Conservation (phyloP, 2,797 vertebrate genomes). For the Premnoplex brunnescens region DNA sequence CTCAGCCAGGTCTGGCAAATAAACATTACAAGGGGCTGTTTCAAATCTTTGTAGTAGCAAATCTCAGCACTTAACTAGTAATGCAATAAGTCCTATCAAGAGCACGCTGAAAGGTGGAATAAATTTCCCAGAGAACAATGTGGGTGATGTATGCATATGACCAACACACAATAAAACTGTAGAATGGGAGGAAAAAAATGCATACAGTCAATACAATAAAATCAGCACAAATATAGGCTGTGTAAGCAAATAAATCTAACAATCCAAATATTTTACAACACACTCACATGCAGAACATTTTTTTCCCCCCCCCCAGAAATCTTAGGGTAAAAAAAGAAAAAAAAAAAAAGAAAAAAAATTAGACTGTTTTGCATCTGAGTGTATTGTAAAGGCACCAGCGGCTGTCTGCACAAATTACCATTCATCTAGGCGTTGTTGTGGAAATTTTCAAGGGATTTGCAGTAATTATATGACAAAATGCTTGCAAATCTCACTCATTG, state of each 20-base stretch:
- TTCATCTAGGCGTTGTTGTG: constrained; percentile 86
- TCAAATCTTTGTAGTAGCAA: constrained; percentile 62
- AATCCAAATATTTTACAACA: constrained; percentile 72
- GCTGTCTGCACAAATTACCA: constrained; percentile 86
- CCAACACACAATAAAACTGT: constrained; percentile 79
- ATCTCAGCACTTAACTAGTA: constrained; percentile 74
- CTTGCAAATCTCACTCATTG: constrained; percentile 93
- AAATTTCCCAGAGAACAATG: constrained; percentile 80
- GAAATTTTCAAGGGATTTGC: constrained; percentile 98
- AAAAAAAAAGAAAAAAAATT: constrained; percentile 35
- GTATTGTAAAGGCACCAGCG: constrained; percentile 73
- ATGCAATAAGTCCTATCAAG: constrained; percentile 75
- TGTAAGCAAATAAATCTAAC: constrained; percentile 77
- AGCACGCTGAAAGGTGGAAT: constrained; percentile 73
- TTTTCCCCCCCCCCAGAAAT: constrained; percentile 7
- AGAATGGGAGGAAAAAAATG: constrained; percentile 71
- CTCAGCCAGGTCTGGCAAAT: constrained; percentile 25
- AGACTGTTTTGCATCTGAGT: constrained; percentile 75
- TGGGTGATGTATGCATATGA: constrained; percentile 77
- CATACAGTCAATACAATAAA: constrained; percentile 79
- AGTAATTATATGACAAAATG: constrained; percentile 99
- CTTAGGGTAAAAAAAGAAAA: constrained; percentile 21
- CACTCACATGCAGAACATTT: neutral
- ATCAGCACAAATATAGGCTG: constrained; percentile 72
- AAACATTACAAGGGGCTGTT: constrained; percentile 57